Evolutionary conservation across 2,797 vertebrate genomes (phyloP).

Genomic region (Pteronotus mesoamericanus): DNA sequence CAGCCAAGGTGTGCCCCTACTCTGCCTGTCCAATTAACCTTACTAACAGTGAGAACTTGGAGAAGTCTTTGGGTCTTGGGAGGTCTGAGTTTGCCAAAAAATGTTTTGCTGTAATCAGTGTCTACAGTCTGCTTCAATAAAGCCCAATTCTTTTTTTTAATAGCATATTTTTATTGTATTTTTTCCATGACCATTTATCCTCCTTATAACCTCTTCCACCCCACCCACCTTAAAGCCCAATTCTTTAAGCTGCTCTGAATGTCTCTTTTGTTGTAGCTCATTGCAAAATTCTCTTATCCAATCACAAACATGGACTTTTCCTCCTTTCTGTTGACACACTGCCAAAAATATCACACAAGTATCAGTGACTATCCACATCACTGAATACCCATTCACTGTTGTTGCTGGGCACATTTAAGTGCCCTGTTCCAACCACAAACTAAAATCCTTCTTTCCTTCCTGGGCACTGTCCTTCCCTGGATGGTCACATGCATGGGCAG

Average conservation of each 20-base stretch:
- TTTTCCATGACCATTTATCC: neutral
- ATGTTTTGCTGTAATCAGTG: neutral
- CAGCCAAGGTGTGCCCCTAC: neutral
- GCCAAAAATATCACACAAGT: neutral
- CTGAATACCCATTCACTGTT: neutral
- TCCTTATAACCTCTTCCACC: neutral
- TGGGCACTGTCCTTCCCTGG: neutral
- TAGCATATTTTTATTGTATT: neutral
- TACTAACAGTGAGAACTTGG: neutral
- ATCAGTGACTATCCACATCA: neutral
- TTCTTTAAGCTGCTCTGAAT: neutral
- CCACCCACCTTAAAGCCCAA: neutral
- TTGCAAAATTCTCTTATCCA: neutral
- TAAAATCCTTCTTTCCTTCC: neutral
- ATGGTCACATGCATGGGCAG: neutral
- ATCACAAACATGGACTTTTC: neutral
- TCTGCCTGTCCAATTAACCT: neutral
- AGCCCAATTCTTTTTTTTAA: neutral
- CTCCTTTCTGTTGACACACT: neutral
- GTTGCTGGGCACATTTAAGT: neutral
- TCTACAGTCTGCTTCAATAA: neutral
- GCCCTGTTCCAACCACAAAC: neutral
- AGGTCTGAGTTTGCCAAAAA: neutral
- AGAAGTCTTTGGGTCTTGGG: neutral
- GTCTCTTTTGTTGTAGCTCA: neutral